A percentile compares a stretch with the other conserved stretches of the same genome.
Evolutionary conservation across 2,888 invertebrate genomes (phyloP).

Genomic region (Callyntrura guangdongensis): DNA sequence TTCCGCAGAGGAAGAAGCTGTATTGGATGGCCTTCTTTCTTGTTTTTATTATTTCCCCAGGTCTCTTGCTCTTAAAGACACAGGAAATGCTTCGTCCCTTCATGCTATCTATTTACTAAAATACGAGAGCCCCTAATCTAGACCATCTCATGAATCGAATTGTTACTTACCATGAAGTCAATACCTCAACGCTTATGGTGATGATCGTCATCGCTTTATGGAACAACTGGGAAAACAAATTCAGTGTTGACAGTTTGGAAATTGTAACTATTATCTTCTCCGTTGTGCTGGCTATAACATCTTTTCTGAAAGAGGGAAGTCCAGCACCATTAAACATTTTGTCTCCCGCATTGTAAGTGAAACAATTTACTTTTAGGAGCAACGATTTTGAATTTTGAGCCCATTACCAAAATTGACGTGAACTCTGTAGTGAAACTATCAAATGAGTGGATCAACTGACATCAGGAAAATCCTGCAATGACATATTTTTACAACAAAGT

Average conservation of each 20-base stretch:
- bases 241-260: slow-evolving; percentile 78
- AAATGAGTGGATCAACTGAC: slow-evolving; percentile 83
- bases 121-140: slow-evolving; percentile 55
- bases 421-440: slow-evolving; percentile 84
- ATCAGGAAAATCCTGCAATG: slow-evolving; percentile 66
- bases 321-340: slow-evolving; percentile 57
- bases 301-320: slow-evolving; percentile 58
- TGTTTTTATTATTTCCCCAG: slow-evolving; percentile 95
- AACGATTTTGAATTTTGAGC: neutral
- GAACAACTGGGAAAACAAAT: slow-evolving; percentile 82
- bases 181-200: slow-evolving; percentile 82
- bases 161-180: slow-evolving; percentile 81
- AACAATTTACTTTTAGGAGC: neutral
- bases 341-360: slow-evolving; percentile 82
- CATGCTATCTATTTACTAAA: slow-evolving; percentile 70
- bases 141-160: slow-evolving; percentile 76
- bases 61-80: slow-evolving; percentile 88
- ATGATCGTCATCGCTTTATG: slow-evolving; percentile 82
- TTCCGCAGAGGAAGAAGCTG: slow-evolving; percentile 86
- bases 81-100: slow-evolving; percentile 69
- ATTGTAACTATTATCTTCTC: slow-evolving; percentile 82
- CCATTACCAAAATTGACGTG: neutral
- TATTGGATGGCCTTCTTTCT: slow-evolving; percentile 90
- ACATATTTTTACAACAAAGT: slow-evolving; percentile 74
- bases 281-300: slow-evolving; percentile 79